A percentile compares a stretch with the other conserved stretches of the same genome.
These are phyloP conservation scores for Caenorhabditis angaria DNA, from an alignment of 2,888 invertebrate species.

Conservation along the genomic window DNA sequence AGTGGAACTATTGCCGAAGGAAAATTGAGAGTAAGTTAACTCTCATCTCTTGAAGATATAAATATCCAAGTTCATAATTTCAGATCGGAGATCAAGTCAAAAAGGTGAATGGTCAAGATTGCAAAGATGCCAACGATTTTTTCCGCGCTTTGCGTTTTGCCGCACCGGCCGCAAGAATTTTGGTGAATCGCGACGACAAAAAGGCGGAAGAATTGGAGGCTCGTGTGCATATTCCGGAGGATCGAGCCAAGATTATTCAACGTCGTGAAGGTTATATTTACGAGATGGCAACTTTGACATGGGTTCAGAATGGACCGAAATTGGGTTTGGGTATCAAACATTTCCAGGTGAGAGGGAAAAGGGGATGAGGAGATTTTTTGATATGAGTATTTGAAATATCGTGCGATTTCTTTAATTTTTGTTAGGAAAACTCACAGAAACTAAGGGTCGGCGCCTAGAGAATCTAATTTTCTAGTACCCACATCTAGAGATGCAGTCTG, in stretches of 20 bases:
- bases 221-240: constrained; percentile 59
- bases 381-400: not conserved
- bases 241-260: constrained; percentile 60
- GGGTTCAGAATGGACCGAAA: constrained; percentile 59
- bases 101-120: constrained; percentile 49
- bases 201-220: constrained; percentile 57
- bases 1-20: constrained; percentile 63
- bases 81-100: constrained; percentile 64
- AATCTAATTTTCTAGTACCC: too few species aligned
- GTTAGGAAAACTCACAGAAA: too few species aligned
- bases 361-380: not conserved
- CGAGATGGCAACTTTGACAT: constrained; percentile 38
- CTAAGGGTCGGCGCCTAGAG: too few species aligned
- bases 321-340: constrained; percentile 66
- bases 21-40: constrained; percentile 53
- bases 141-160: constrained; percentile 61
- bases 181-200: constrained; percentile 49
- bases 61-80: not conserved
- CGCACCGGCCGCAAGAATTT: constrained; percentile 48
- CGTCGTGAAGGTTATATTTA: constrained; percentile 62
- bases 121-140: constrained; percentile 58
- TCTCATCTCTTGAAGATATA: not conserved
- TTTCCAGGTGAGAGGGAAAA: constrained; percentile 41
- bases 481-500: too few species aligned
- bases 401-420: too few species aligned